Percentiles rank a stretch among this genome's conserved stretches.
phyloP scores from a whole-genome alignment of 2,113 vertebrate species.

The Menidia beryllina region DNA sequence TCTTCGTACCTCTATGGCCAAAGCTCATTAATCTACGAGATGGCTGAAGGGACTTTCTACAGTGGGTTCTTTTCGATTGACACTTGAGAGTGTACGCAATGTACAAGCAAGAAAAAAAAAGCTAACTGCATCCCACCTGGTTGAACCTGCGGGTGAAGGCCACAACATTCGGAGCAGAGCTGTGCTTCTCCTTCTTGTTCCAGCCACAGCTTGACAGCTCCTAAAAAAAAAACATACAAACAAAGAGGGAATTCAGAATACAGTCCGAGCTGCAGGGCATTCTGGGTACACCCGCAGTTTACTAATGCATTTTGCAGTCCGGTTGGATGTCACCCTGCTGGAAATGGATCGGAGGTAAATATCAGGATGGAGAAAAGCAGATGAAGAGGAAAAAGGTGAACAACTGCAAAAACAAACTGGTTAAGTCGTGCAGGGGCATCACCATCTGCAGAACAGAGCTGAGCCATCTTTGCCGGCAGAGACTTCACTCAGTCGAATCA shows the following conservation, averaged over 20 bases:
- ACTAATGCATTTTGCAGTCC: conserved; percentile 32
- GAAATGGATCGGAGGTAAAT: conserved; percentile 8
- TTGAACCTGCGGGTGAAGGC: conserved; percentile 99
- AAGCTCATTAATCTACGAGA: conserved; percentile 42
- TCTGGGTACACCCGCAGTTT: conserved; percentile 9
- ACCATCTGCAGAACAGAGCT: background rate
- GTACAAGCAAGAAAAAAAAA: conserved; percentile 1
- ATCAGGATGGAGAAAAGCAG: conserved; percentile 12
- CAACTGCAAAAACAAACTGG: conserved; percentile 10
- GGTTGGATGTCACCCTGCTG: conserved; percentile 7
- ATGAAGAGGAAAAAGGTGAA: conserved; percentile 6
- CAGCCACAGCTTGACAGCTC: conserved; percentile 99
- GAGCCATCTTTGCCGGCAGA: background rate
- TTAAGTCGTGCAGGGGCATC: background rate
- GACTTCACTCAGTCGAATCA: background rate
- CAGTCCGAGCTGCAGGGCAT: background rate
- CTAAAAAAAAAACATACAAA: conserved; percentile 74
- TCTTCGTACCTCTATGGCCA: conserved; percentile 32
- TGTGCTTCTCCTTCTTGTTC: conserved; percentile 99
- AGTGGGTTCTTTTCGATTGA: conserved; percentile 1
- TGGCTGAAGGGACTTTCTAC: background rate
- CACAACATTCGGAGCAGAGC: conserved; percentile 96
- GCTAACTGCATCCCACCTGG: conserved; percentile 85
- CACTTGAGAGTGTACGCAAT: background rate
- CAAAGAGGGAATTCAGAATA: conserved; percentile 9